Base-by-base conservation (phyloP, 2,113 vertebrate species). In the Sinocyclocheilus grahami region DNA sequence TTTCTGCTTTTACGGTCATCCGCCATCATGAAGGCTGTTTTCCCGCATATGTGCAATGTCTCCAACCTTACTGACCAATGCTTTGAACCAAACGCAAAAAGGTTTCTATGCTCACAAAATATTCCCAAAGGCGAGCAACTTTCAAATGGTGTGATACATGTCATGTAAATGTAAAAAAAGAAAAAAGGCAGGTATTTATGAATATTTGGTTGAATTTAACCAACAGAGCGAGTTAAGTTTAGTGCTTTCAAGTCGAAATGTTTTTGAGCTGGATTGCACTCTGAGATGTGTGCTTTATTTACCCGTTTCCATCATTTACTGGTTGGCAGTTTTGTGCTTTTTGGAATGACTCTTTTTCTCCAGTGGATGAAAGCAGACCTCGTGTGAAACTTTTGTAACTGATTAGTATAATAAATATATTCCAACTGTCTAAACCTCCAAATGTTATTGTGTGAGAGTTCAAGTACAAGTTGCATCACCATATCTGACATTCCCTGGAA, bases 391-490 rank as follows among this genome's bases (percentile, higher is more conserved):
- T 95, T 95, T 95, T 95, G 93, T 95, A 95, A 94, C 94, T 95
- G 93, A 95, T 94, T 94, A 92, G 94, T 93, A 93, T 94, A 95
- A 95, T 95, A 95, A 95, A 96, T 94, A 92, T 94, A 94, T 95
- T 93, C 93, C 93, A 91, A 94, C 94, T 94, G 94, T 95, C 88
- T 91, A n/a, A 46, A 83, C n/a, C 48, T 85, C 10, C 71, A 77
- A 30, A 62, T 46, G 55, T 84, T 78, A 22, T 63, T 87, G 42
- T 39, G 63, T 79, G n/a, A 78, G 51, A 14, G 51, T 53, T 53
- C 14, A 53, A 53, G 13, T 53, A 4, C 51, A 53, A 53, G 13
- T 53, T 53, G 51, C 51, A 53, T 53, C 13, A 14, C 51, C 51
- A 14, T 53, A 14, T 53, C 42, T 42, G 46, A 12, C 12, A 51